Evolutionary conservation across 2,888 invertebrate genomes (phyloP), one percentile per base, ranked within the genome.

Genomic region (Rhimphoctona megacephalus): DNA sequence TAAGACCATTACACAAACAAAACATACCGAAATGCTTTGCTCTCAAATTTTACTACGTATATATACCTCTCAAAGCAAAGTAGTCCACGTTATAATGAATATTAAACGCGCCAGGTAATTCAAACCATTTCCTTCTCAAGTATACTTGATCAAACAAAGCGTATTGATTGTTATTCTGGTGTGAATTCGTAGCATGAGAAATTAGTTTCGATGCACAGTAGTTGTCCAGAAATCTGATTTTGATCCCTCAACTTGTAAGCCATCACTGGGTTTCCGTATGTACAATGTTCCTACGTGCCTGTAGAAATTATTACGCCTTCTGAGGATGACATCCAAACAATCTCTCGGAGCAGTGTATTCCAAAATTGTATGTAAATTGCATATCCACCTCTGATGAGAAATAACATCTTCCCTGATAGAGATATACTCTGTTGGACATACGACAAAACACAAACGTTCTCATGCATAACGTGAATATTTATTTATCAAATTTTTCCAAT

Each of bases 91-190:
- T 30, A 61, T 30, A 30, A 61, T 61, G 61, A 61, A 30, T 61
- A 61, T 30, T 61, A 61, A 61, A 61, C 61, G 17, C 30, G 61
- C n/a, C 69, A 69, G 69, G 9, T 33, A 52, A 70, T 33, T 25
- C 46, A 49, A 30, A 30, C 70, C 49, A n/a, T 25, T 46, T 69
- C 17, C 33, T 70, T 70, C 49, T 33, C 49, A 22, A 61, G 76
- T 61, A 67, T 61, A 67, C 67, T 78, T 61, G 46, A 49, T 30
- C 49, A 61, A 70, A 61, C 43, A 61, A 70, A 77, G 69, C 36
- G 43, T 61, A 61, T 72, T 78, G 70, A 77, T 83, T 83, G 70
- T 57, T 64, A 64, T 49, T 39, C 30, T 6, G 49, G 57, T 30
- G 25, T 22, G 17, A 54, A 19, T n/a, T 7, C 64, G 43, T 43